Conservation (phyloP, 2,888 invertebrate species). For the Heteromurus nitidus region DNA sequence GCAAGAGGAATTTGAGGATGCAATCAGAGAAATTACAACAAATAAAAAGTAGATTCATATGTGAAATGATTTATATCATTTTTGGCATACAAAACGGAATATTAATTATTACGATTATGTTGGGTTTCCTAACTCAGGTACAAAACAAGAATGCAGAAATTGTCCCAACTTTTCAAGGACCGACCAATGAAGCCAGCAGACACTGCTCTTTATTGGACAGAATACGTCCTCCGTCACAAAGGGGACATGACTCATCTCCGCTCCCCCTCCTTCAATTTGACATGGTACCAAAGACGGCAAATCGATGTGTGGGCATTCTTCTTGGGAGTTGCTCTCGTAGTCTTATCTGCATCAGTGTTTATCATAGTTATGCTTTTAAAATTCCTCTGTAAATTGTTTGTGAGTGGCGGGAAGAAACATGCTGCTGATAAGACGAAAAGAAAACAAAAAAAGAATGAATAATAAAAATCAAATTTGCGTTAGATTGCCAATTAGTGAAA, state of each 20-base stretch:
- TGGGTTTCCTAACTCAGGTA: too few species aligned
- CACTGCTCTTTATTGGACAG: conserved; percentile 66
- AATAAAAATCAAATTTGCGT: too few species aligned
- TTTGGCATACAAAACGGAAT: not conserved
- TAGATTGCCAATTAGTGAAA: too few species aligned
- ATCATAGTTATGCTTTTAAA: not conserved
- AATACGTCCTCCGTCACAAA: conserved; percentile 66
- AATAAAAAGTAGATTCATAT: conserved; percentile 54
- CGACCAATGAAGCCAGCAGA: conserved; percentile 62
- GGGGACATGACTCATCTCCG: conserved; percentile 49
- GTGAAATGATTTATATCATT: conserved; percentile 7
- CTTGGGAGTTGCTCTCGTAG: not conserved
- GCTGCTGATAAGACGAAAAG: not conserved
- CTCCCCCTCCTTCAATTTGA: conserved; percentile 29
- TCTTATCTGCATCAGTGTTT: not conserved
- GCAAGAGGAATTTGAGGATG: conserved; percentile 74
- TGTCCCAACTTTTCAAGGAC: conserved; percentile 59
- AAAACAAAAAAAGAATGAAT: not conserved
- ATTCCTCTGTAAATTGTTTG: not conserved
- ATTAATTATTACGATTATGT: not conserved
- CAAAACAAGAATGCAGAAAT: conserved; percentile 49
- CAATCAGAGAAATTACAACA: conserved; percentile 49
- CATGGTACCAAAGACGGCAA: conserved; percentile 54
- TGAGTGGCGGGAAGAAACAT: not conserved
- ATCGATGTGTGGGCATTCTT: conserved; percentile 51